A percentile compares a stretch with the other conserved stretches of the same genome.
These are phyloP conservation scores for Micronisus gabar DNA, from an alignment of 2,113 vertebrate species.

Conservation along the genomic window DNA sequence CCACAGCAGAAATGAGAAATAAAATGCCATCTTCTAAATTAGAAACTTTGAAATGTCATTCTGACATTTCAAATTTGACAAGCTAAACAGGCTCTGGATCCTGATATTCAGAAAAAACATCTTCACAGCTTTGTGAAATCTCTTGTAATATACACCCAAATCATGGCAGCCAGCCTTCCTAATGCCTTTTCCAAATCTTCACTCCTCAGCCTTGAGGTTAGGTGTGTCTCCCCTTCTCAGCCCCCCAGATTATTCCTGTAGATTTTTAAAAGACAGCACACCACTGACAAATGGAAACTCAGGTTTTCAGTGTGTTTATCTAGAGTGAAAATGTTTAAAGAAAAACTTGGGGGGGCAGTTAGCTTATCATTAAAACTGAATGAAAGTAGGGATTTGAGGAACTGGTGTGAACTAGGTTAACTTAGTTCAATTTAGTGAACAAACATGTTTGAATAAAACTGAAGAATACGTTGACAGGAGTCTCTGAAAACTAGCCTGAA, in stretches of 20 bases:
- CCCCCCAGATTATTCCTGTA: neutral
- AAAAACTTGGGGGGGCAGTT: accelerated
- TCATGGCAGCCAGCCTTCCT: neutral
- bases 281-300: neutral
- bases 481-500: neutral
- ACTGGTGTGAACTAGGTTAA: neutral
- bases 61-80: neutral
- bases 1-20: neutral
- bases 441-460: neutral
- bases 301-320: neutral
- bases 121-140: neutral
- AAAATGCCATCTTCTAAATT: neutral
- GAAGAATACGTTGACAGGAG: neutral
- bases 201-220: neutral
- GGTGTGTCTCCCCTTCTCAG: neutral
- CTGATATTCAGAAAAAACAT: neutral
- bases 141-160: neutral
- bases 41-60: neutral
- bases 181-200: neutral
- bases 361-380: neutral
- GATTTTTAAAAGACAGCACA: neutral
- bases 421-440: neutral
- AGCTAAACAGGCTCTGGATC: neutral
- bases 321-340: neutral
- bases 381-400: neutral